Conservation (phyloP, 2,797 vertebrate species). For the Hemibagrus guttatus region DNA sequence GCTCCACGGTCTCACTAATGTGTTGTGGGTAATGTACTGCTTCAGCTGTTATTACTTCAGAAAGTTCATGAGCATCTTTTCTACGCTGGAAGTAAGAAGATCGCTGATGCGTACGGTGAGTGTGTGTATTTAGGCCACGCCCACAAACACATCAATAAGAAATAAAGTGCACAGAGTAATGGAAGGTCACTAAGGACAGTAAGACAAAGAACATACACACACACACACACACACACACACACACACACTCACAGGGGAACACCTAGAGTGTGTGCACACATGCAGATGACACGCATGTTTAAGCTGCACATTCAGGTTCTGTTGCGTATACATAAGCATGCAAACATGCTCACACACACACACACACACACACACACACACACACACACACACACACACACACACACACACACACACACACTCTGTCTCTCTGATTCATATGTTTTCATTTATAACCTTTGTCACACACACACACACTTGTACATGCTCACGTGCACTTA, state of each 20-base stretch:
- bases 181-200: not conserved
- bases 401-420: not conserved
- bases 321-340: not conserved
- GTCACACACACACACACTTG: not conserved
- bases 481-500: not conserved
- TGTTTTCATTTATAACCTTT: not conserved
- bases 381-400: not conserved
- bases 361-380: not conserved
- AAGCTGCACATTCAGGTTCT: constrained; percentile 15
- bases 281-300: not conserved
- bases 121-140: not conserved
- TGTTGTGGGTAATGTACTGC: too few relatives aligned
- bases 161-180: not conserved
- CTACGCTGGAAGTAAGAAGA: not conserved
- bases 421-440: too few relatives aligned
- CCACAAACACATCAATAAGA: not conserved
- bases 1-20: too few relatives aligned
- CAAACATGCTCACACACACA: not conserved
- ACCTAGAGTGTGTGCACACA: not conserved
- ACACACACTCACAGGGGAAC: not conserved
- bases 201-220: too few relatives aligned
- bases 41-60: too few relatives aligned
- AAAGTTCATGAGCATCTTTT: too few relatives aligned
- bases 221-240: not conserved
- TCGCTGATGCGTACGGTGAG: not conserved